Evolutionary conservation across 2,888 invertebrate genomes (phyloP), one percentile per base, ranked within the genome.

Genomic region (Ormyrus pomaceus): DNA sequence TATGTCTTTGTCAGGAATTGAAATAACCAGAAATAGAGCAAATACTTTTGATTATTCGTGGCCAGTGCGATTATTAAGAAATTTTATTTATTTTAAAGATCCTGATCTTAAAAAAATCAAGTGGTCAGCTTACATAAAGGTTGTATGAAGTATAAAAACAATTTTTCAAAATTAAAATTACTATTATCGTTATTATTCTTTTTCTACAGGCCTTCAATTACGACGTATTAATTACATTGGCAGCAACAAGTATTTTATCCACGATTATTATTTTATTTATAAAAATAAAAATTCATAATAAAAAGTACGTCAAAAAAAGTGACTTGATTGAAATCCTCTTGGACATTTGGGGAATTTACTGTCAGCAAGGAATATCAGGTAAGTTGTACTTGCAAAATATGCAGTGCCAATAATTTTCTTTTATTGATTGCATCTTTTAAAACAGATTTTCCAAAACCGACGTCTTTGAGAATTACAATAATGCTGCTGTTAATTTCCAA

Each of bases 341-440:
- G 8, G 11, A 70, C 34, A 51, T 81, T 50, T 80, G 80, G 72
- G 82, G 82, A 6, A 82, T 83, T 45, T 84, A 83, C 68, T 85
- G 84, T 53, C 83, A 82, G 65, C 85, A 83, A 78, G 84, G 83
- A 56, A 48, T 73, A 34, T 56, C 56, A 7, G 48, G 73, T 73
- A 72, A 34, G 34, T 34, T 34, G 34, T 34, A 34, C 34, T 34
- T 34, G 34, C 34, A 34, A 34, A 34, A 34, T 34, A 34, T 2
- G 34, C 34, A 8, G 19, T 5, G 55, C 0, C 10, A 62, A 62
- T 45, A 5, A 62, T 46, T 62, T 46, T 34, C 61, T 50, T 50
- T 50, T n/a, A 11, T 34, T 53, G 5, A 53, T 7, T n/a, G n/a
- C 34, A 34, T 34, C 4, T 34, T 34, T 34, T 34, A 34, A 34